phyloP scores from a whole-genome alignment of 1,140 invertebrate species.

The Asbolus verrucosus region DNA sequence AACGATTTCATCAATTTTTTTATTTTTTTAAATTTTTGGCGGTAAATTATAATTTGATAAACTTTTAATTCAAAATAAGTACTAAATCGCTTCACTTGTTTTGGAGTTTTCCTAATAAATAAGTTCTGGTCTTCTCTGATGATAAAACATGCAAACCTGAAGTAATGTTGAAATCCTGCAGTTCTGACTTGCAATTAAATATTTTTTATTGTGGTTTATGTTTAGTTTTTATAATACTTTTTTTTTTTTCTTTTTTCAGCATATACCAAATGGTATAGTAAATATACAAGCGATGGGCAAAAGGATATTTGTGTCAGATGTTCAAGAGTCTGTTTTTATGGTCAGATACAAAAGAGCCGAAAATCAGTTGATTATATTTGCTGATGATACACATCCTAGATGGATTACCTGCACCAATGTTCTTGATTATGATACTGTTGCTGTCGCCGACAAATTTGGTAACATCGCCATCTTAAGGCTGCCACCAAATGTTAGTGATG shows the following conservation, averaged over 20 bases:
- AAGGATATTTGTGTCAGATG: constrained; percentile 94
- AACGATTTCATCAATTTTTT: no score
- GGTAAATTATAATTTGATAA: not conserved
- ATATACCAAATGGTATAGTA: constrained; percentile 95
- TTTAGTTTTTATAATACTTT: constrained; percentile 1
- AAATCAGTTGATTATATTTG: constrained; percentile 98
- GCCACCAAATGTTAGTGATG: constrained; percentile 92
- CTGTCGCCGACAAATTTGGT: constrained; percentile 98
- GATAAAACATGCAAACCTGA: constrained; percentile 45
- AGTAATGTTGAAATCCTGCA: constrained; percentile 59
- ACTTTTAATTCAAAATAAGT: no score
- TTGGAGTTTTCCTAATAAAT: no score
- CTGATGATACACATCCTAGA: constrained; percentile 96
- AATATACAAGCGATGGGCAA: constrained; percentile 94
- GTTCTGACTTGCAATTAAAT: constrained; percentile 57
- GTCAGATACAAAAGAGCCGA: constrained; percentile 95
- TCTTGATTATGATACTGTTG: constrained; percentile 97
- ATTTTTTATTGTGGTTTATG: not conserved
- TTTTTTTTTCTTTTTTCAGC: constrained; percentile 68
- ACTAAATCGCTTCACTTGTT: no score
- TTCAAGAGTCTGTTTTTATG: constrained; percentile 98
- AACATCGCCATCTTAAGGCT: constrained; percentile 93
- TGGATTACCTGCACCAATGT: constrained; percentile 94
- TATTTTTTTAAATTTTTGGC: constrained; percentile 31
- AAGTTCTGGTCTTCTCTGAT: no score